Percentiles rank a stretch among this genome's conserved stretches.
These are phyloP conservation scores for Ceratotherium simum DNA, from an alignment of 2,113 vertebrate species.

Conservation along the genomic window DNA sequence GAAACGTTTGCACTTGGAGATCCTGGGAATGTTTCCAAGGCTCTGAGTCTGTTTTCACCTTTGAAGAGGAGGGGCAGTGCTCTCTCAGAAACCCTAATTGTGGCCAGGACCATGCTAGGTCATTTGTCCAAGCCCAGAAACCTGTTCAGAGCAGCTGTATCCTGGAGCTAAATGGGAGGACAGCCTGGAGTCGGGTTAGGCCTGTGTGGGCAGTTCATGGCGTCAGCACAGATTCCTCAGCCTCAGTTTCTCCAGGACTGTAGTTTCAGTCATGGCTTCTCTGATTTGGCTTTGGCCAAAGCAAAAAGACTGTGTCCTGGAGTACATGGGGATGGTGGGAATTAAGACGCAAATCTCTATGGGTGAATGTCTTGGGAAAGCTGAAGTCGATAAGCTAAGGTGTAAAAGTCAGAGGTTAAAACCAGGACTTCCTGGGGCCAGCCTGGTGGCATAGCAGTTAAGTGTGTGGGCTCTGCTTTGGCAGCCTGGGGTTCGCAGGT, in stretches of 20 bases:
- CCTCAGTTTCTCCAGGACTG: not conserved
- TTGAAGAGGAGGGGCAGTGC: not conserved
- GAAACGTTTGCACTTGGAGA: conserved; percentile 39
- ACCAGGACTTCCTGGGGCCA: not conserved
- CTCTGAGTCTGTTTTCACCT: not conserved
- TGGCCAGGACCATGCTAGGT: not conserved
- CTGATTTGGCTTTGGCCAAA: not conserved
- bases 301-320: not conserved
- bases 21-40: not conserved
- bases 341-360: not conserved
- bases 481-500: too few species aligned
- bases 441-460: too few species aligned
- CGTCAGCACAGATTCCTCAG: not conserved
- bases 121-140: not conserved
- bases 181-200: not conserved
- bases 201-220: not conserved
- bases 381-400: not conserved
- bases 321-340: not conserved
- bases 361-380: not conserved
- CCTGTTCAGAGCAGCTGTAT: not conserved
- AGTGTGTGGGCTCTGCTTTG: too few species aligned
- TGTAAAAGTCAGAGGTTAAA: not conserved
- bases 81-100: not conserved
- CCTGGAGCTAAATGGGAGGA: not conserved
- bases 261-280: not conserved